Percentiles rank a stretch among this genome's conserved stretches.
These are phyloP conservation scores for Paramisgurnus dabryanus DNA, from an alignment of 2,113 vertebrate species.

Conservation along the genomic window DNA sequence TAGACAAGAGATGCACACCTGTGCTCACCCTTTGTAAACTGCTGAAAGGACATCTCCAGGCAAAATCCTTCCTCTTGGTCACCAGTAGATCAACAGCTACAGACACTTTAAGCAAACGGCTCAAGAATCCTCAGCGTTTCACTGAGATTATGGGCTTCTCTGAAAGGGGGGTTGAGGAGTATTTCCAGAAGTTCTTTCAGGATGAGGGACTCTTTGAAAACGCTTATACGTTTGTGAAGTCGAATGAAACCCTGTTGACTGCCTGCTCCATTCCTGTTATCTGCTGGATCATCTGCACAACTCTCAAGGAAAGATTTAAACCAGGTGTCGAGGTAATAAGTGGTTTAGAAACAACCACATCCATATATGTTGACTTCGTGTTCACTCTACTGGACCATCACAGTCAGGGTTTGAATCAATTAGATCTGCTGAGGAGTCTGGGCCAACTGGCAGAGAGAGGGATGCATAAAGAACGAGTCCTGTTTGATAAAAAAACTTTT, in stretches of 20 bases:
- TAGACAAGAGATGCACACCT: constrained; percentile 6
- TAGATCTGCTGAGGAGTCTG: background rate
- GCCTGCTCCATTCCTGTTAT: too few species aligned
- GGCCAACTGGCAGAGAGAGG: constrained; percentile 44
- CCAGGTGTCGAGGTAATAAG: background rate
- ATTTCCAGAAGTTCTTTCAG: too few species aligned
- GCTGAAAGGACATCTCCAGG: background rate
- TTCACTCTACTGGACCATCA: constrained; percentile 27
- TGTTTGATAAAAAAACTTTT: background rate
- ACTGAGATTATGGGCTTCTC: too few species aligned
- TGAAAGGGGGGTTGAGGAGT: too few species aligned
- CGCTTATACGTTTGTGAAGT: too few species aligned
- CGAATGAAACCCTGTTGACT: too few species aligned
- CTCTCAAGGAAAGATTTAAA: background rate
- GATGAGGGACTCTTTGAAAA: too few species aligned
- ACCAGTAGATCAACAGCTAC: too few species aligned
- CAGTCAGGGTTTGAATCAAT: too few species aligned
- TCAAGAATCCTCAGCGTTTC: too few species aligned
- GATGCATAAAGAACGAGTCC: constrained; percentile 3
- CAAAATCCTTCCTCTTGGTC: too few species aligned
- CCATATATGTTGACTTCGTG: constrained; percentile 45
- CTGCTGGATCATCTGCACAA: constrained; percentile 48
- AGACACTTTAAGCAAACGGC: too few species aligned
- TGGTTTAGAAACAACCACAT: constrained; percentile 36
- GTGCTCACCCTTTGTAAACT: constrained; percentile 62